Percentiles rank a stretch among this genome's conserved stretches.
Conservation (phyloP, 2,113 vertebrate species). For the Halichoeres trimaculatus region DNA sequence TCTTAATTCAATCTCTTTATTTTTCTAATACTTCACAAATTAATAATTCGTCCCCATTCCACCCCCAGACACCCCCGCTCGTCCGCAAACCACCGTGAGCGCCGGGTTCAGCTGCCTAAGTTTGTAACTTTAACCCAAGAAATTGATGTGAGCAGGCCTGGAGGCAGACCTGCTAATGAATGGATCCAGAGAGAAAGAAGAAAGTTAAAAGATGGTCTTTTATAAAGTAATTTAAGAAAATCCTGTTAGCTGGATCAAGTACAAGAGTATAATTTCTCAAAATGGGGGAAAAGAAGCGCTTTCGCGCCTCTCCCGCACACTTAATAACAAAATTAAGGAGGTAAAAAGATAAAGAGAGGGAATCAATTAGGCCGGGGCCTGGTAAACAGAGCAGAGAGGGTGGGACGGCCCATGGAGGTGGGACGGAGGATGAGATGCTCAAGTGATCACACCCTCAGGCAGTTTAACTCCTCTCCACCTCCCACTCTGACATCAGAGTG, state of each 20-base stretch:
- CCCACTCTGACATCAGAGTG: constrained; percentile 40
- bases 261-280: constrained; percentile 99
- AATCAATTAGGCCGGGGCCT: constrained; percentile 82
- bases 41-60: constrained; percentile 93
- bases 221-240: constrained; percentile 99
- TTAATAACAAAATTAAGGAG: constrained; percentile 84
- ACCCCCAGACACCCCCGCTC: constrained; percentile 68
- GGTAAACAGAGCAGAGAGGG: constrained; percentile 79
- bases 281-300: constrained; percentile 84
- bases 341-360: constrained; percentile 82
- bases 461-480: constrained; percentile 47
- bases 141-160: constrained; percentile 95
- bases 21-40: constrained; percentile 99
- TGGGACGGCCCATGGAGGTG: constrained; percentile 67
- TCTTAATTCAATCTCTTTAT: constrained; percentile 99
- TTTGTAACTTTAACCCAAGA: constrained; percentile 99
- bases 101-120: constrained; percentile 93
- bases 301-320: constrained; percentile 70
- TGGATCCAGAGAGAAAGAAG: constrained; percentile 98
- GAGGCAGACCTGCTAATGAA: constrained; percentile 99
- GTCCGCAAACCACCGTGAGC: constrained; percentile 95
- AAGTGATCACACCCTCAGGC: constrained; percentile 54
- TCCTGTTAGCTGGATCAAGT: constrained; percentile 99
- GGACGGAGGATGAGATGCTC: constrained; percentile 50
- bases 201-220: constrained; percentile 99